Base-by-base conservation (phyloP, 2,888 invertebrate species). In the Acleris literana region DNA sequence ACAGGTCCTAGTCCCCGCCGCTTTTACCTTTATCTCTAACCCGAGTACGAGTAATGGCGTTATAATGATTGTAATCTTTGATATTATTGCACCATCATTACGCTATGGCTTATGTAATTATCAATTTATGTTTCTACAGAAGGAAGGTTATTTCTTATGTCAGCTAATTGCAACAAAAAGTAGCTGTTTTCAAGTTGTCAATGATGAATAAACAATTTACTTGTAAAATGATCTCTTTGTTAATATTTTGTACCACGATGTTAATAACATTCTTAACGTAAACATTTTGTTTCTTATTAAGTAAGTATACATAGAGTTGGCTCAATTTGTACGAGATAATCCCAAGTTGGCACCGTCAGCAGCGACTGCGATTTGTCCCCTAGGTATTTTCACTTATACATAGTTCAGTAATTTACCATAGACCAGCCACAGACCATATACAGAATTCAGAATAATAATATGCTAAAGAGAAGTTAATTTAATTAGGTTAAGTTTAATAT, bases 71-170 rank as follows among this genome's bases (percentile, higher is more conserved):
- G 52, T 33, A 29, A 64, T 58, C 51, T 44, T 52, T 46, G 52
- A 33, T 57, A 58, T 52, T 53, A 64, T 58, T 58, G 58, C 63
- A 58, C 52, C 63, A 58, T 64, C 20, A 46, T 64, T 18, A 49
- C 51, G 17, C 39, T 39, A 22, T 51, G 51, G 33, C 46, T 57
- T 63, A 9, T 63, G 63, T 49, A 57, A 57, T 63, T 57, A 51
- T 43, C 18, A 51, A 13, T 46, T 13, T 56, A 57, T 46, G 52
- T 16, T 57, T 43, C 18, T 57, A 44, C 22, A 57, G 29, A n/a
- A 18, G 25, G 25, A 57, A 53, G 52, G 33, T 57, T 46, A 64
- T 51, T 20, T 53, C 29, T 46, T 44, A 53, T 64, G 56, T 33
- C 52, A 62, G 33, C 20, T 18, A 57, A 58, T 57, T 58, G 44